Percentiles rank a stretch among this genome's conserved stretches.
Evolutionary conservation across 2,888 invertebrate species (phyloP).

Genomic region (Lydus trimaculatus): DNA sequence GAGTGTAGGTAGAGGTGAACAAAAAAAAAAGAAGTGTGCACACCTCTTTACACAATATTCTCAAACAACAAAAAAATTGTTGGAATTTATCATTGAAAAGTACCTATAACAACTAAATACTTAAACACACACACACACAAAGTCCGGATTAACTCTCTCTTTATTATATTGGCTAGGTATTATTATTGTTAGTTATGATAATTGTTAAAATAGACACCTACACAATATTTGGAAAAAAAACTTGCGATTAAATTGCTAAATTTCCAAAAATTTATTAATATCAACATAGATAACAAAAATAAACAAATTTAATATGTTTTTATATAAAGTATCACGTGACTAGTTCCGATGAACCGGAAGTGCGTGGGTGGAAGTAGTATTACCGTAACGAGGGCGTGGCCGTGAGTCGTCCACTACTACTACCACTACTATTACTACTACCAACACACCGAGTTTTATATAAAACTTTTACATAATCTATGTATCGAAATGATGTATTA

Average conservation of each 20-base stretch:
- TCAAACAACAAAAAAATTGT: too few species aligned
- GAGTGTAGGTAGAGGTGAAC: too few species aligned
- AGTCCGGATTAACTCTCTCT: too few species aligned
- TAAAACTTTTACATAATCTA: neutral
- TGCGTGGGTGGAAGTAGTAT: constrained; percentile 43
- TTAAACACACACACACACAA: too few species aligned
- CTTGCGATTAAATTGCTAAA: too few species aligned
- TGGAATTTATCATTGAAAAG: too few species aligned
- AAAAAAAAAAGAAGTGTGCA: too few species aligned
- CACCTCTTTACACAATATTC: too few species aligned
- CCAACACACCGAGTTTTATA: neutral
- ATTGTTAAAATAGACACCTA: neutral
- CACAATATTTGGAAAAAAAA: neutral
- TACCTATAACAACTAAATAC: too few species aligned
- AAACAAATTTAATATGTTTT: constrained; percentile 22
- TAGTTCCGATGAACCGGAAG: constrained; percentile 32
- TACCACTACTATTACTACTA: too few species aligned
- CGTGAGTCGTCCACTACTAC: neutral
- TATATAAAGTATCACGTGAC: constrained; percentile 25
- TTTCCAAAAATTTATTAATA: neutral
- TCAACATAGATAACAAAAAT: constrained; percentile 2
- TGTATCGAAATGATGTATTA: too few species aligned
- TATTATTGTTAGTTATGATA: neutral
- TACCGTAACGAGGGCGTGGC: constrained; percentile 40
- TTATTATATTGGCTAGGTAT: too few species aligned